Evolutionary conservation across 2,888 invertebrate species (phyloP), one percentile per base, ranked within the genome.

Genomic region (Falcaria lacertinaria): DNA sequence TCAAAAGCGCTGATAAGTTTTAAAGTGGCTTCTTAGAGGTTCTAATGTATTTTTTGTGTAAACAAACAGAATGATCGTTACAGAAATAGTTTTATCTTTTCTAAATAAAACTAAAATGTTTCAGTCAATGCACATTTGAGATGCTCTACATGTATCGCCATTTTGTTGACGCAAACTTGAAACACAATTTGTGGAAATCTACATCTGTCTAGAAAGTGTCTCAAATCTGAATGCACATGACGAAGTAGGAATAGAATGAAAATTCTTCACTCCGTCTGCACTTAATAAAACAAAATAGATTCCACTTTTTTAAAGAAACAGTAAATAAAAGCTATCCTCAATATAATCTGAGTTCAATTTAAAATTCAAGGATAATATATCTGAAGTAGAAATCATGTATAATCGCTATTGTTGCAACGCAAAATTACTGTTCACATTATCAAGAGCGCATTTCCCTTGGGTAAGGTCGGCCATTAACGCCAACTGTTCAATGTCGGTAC

Each of bases 401-500:
- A 56, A 57, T 50, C 52, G 64, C 72, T 68, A 77, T 80, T 81
- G 80, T 82, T 77, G 74, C 74, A 77, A 79, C 74, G 74, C 76
- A 80, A 80, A 83, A 84, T 84, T 83, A 83, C 84, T 72, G 76
- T 75, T 74, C 76, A 69, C 74, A 78, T 78, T 80, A 82, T 83
- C 74, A 82, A 79, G 76, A 76, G 75, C 66, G 60, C 72, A 81
- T 82, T 84, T 85, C 87, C 86, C 87, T 72, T 47, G 87, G 84
- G 87, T 80, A 77, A 67, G 72, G 69, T 58, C 66, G 60, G 61
- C 84, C 82, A 88, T 88, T 88, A 87, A 70, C 81, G 78, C 83
- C 88, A 88, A 87, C 88, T 88, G 88, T 86, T 85, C 80, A 64
- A 22, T 82, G 71, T n/a, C n/a, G n/a, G n/a, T n/a, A n/a, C n/a